A percentile compares a stretch with the other conserved stretches of the same genome.
Conservation (phyloP, 2,113 vertebrate genomes). For the Sinocyclocheilus anophthalmus region DNA sequence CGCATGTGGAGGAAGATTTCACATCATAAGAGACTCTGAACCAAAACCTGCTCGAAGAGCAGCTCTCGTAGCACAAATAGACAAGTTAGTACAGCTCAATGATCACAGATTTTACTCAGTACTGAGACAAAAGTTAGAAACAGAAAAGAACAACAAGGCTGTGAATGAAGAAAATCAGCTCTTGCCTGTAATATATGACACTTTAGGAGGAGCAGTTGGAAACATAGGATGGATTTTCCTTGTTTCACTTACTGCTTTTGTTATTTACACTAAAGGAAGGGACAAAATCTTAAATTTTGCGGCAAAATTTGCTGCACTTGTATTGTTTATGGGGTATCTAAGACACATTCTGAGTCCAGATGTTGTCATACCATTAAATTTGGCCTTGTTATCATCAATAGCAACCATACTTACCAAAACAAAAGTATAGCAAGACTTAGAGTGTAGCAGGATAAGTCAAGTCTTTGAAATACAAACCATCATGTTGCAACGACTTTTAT, state of each 20-base stretch:
- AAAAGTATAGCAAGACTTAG: not conserved
- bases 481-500: not conserved
- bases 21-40: not conserved
- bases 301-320: not conserved
- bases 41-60: not conserved
- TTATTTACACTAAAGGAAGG: not conserved
- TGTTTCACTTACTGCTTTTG: not conserved
- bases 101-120: too few relatives aligned
- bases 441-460: too few relatives aligned
- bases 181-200: not conserved
- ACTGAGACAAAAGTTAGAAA: too few relatives aligned
- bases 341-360: not conserved
- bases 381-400: not conserved
- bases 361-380: not conserved
- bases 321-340: not conserved
- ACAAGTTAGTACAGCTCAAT: not conserved
- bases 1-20: constrained; percentile 1
- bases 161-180: not conserved
- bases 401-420: rapidly evolving
- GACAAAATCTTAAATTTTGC: rapidly evolving
- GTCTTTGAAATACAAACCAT: not conserved
- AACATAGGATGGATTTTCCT: not conserved
- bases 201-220: not conserved
- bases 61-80: not conserved
- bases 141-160: not conserved